Conservation (phyloP, 30 jellyfish, hydroid and myxozoan genomes). For the Hydractinia echinata region DNA sequence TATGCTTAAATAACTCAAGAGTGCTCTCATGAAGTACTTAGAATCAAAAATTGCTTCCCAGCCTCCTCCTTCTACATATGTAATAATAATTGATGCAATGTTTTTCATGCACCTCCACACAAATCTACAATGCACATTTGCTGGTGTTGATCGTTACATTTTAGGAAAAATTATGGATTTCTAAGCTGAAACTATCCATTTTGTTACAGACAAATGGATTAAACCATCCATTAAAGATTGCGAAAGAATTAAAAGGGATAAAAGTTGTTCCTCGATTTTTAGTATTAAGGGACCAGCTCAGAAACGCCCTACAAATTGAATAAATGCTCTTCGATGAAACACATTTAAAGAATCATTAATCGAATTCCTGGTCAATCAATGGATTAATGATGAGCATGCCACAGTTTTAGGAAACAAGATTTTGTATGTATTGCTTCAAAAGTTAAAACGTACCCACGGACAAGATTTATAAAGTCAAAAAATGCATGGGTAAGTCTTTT, state of each 20-base stretch:
- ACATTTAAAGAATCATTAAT: neutral
- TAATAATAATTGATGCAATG: neutral
- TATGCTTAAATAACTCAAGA: neutral
- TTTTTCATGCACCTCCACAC: conserved; percentile 2
- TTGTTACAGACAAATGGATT: neutral
- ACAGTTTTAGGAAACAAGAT: neutral
- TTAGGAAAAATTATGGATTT: neutral
- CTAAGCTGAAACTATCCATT: neutral
- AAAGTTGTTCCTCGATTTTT: neutral
- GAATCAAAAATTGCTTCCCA: neutral
- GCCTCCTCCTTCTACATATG: neutral
- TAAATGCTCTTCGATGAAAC: neutral
- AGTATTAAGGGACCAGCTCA: neutral
- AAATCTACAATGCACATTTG: neutral
- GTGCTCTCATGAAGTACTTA: neutral
- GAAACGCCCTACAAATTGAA: neutral
- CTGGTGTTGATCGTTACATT: neutral
- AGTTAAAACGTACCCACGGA: conserved; percentile 11
- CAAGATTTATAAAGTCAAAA: neutral
- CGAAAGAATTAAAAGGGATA: neutral
- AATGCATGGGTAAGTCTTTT: too few relatives aligned
- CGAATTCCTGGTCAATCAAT: neutral
- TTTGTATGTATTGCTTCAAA: neutral
- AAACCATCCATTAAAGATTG: neutral
- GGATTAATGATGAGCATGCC: conserved; percentile 8